Conservation (phyloP, 2,113 vertebrate genomes). For the Phalacrocorax brasilianus region DNA sequence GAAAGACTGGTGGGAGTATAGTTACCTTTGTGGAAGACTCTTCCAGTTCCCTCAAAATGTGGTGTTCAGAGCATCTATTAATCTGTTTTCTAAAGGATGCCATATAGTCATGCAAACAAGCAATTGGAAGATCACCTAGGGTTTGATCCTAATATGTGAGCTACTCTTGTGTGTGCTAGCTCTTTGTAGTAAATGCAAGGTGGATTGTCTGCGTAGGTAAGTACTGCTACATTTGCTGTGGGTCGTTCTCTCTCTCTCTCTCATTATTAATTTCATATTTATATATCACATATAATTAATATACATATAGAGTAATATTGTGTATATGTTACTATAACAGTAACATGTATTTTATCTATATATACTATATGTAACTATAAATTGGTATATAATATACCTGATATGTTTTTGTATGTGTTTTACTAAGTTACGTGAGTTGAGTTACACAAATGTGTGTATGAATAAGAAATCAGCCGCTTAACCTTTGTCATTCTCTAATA, state of each 20-base stretch:
- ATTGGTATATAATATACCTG: too few species aligned
- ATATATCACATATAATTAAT: too few species aligned
- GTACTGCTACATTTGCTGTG: not conserved
- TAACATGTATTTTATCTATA: too few species aligned
- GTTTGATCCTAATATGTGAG: not conserved
- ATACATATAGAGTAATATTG: too few species aligned
- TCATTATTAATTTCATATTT: too few species aligned
- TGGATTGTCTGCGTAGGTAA: not conserved
- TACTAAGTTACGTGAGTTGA: not conserved
- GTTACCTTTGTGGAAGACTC: not conserved
- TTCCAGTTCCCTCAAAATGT: not conserved
- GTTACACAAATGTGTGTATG: not conserved
- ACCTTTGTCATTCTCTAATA: constrained; percentile 30
- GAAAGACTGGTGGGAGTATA: not conserved
- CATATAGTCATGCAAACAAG: not conserved
- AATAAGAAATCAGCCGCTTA: not conserved
- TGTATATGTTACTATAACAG: too few species aligned
- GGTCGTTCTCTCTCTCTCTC: too few species aligned
- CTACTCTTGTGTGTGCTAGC: not conserved
- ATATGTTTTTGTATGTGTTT: not conserved
- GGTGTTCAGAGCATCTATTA: not conserved
- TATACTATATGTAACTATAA: too few species aligned
- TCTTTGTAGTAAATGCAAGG: not conserved
- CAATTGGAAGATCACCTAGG: not conserved
- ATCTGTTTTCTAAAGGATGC: not conserved